Evolutionary conservation across 2,888 invertebrate species (phyloP), one percentile per base, ranked within the genome.

Genomic region (Caenorhabditis angaria): DNA sequence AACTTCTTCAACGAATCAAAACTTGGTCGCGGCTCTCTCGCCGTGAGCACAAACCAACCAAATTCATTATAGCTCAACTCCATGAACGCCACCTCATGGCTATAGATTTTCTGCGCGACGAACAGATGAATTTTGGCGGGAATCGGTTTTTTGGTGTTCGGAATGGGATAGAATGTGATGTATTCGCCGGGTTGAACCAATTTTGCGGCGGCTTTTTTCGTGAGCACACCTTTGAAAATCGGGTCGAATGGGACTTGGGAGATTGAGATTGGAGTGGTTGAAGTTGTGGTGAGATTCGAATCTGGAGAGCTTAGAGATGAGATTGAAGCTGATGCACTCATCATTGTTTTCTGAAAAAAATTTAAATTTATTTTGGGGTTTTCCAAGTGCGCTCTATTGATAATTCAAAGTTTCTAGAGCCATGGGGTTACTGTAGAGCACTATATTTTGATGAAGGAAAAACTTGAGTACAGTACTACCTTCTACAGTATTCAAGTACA

Each of bases 161-260:
- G 58, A 41, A 58, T 41, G 2, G 58, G 58, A 41, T 58, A 58
- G 18, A 58, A 58, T 27, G 58, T 58, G 25, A 58, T 58, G 27
- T 47, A 58, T 14, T n/a, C 18, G 2, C 58, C 58, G 2, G 41
- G 24, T 41, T 22, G 1, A 1, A 58, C 58, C 5, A 58, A 4
- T 25, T 58, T 2, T 2, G 47, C 58, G 5, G 58, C 58, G 8
- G 25, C 27, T 54, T 18, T 3, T 27, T 24, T 25, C 18, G 27
- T 24, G 1, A 54, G 18, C 10, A 27, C 18, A 10, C 54, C 54
- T 54, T 54, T 54, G 54, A 54, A 54, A 27, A 54, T 54, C 25
- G 25, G 27, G 18, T 54, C 28, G 27, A n/a, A 51, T 12, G 10
- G 41, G 3, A 18, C 41, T 12, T 41, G 10, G 10, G 41, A 41